Percentiles rank a stretch among this genome's conserved stretches.
These are phyloP conservation scores for Limnephilus rhombicus DNA, from an alignment of 2,888 invertebrate species.

Conservation along the genomic window DNA sequence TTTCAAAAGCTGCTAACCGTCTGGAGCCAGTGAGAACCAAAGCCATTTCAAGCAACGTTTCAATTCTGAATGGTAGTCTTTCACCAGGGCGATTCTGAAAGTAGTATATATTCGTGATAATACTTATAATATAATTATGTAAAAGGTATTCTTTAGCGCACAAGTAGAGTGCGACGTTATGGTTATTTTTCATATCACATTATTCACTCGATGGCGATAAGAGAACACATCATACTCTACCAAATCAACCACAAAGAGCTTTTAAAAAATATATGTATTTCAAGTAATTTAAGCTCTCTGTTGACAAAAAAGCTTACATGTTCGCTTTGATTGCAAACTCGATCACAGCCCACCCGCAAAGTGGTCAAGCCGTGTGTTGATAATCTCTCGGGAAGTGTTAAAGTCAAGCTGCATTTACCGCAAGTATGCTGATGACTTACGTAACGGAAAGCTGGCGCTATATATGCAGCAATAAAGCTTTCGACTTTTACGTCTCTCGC, in stretches of 20 bases:
- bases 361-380: neutral
- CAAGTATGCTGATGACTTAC: neutral
- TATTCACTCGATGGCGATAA: neutral
- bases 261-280: neutral
- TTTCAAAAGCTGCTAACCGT: too few species aligned
- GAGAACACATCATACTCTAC: neutral
- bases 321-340: neutral
- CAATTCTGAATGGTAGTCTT: too few species aligned
- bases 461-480: neutral
- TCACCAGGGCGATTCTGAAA: too few species aligned
- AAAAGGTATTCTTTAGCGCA: too few species aligned
- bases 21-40: too few species aligned
- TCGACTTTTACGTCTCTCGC: neutral
- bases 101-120: too few species aligned
- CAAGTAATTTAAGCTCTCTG: neutral
- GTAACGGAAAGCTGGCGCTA: neutral
- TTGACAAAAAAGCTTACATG: neutral
- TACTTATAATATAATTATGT: too few species aligned
- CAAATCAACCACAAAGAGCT: neutral
- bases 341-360: neutral
- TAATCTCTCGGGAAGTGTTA: neutral
- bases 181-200: neutral
- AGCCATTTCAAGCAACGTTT: too few species aligned
- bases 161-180: too few species aligned
- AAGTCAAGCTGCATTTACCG: neutral